Base-by-base conservation (phyloP, 2,888 invertebrate species). In the Orchesellides sinensis region DNA sequence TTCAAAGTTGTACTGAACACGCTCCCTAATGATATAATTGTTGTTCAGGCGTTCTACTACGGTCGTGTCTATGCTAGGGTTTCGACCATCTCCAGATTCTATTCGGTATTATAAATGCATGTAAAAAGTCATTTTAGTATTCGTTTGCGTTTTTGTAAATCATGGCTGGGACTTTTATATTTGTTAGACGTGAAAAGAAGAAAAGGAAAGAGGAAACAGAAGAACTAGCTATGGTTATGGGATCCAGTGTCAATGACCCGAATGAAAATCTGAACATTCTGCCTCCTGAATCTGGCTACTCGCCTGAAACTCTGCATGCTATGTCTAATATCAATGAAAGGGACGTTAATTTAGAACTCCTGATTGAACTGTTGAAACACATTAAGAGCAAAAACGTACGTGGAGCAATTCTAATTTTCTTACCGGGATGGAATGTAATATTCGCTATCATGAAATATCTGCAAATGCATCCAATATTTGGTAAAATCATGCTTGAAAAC, bases 381-480 rank as follows among this genome's bases (percentile, higher is more conserved):
- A 92, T 93, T 83, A 89, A 90, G 83, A 85, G 87, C 86, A 91
- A 91, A 0, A 92, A 93, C 32, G 56, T 77, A 0, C 94, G 94
- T 0, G 99, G 99, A 0, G 97, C 99, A 0, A 94, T 99, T 0
- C 91, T 99, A 0, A 92, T 99, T 1, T 99, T 99, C 90, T 91
- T 99, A 0, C 98, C 99, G 0, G 99, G 99, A 0, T 99, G 99
- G 99, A 98, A 97, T 91, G 91, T 98, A 14, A 99, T 99, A 89
- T 97, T 97, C 90, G 95, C 96, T 0, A 91, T 98, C 68, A 94
- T 97, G 94, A 95, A 95, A 89, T 94, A 94, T 89, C 91, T 99
- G 35, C 94, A 95, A 88, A 93, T 93, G 78, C 94, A 95, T 89
- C 92, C 93, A 0, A 89, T 92, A 23, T 96, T 96, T 89, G 94